Percentiles rank a stretch among this genome's conserved stretches.
Conservation (phyloP, 2,888 invertebrate species). For the Pecten maximus region DNA sequence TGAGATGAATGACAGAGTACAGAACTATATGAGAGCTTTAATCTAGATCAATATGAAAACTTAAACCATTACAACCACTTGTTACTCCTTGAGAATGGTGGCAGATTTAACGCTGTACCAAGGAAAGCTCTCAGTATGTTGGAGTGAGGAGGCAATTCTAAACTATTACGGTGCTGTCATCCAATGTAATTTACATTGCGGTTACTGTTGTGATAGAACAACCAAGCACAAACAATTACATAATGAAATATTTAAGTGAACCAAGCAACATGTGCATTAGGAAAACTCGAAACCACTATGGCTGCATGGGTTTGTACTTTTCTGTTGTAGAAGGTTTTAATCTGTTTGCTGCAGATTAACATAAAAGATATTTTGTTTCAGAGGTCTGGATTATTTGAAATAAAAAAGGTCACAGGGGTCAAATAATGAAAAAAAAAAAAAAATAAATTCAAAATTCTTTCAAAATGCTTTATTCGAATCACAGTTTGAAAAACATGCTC, state of each 20-base stretch:
- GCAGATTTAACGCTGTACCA: neutral
- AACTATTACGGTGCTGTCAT: conserved; percentile 1
- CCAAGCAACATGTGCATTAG: neutral
- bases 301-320: neutral
- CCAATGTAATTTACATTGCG: conserved; percentile 14
- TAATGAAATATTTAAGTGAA: conserved; percentile 29
- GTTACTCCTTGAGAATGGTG: neutral
- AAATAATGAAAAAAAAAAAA: neutral
- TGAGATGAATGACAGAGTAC: conserved; percentile 12
- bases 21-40: conserved; percentile 11
- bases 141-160: conserved; percentile 1
- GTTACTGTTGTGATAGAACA: conserved; percentile 24
- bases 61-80: neutral
- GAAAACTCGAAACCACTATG: neutral
- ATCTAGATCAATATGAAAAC: conserved; percentile 33
- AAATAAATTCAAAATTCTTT: too few species aligned
- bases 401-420: neutral
- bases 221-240: neutral
- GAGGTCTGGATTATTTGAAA: neutral
- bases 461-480: too few species aligned
- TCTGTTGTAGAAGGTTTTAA: neutral
- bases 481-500: too few species aligned
- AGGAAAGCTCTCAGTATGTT: conserved; percentile 4
- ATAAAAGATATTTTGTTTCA: neutral
- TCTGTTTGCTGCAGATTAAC: neutral